phyloP scores from a whole-genome alignment of 2,113 vertebrate genomes.

The Madoqua kirkii region DNA sequence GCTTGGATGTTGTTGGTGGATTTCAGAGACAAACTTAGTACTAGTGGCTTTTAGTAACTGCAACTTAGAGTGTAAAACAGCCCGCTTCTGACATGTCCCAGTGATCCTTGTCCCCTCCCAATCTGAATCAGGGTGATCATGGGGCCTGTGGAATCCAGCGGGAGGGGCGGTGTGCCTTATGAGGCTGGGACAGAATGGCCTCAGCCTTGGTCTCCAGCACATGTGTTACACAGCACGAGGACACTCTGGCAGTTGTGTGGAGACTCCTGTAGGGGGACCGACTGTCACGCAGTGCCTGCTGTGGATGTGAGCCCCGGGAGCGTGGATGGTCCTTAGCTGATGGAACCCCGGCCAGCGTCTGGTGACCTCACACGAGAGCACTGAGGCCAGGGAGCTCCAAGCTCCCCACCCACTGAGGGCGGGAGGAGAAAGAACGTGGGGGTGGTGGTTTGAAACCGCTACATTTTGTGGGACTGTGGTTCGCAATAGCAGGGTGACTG shows the following conservation, averaged over 20 bases:
- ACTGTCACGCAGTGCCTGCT: neutral
- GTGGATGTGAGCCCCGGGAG: neutral
- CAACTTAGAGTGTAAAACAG: neutral
- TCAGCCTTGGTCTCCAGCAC: neutral
- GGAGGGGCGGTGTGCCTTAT: neutral
- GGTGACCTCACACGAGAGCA: neutral
- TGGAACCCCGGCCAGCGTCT: neutral
- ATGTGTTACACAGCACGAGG: accelerated
- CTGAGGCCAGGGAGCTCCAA: neutral
- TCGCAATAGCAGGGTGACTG: neutral
- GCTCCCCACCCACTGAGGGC: neutral
- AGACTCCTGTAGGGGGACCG: neutral
- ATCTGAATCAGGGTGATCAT: neutral
- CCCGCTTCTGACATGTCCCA: neutral
- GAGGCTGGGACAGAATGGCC: neutral
- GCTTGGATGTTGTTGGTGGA: neutral
- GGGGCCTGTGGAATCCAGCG: neutral
- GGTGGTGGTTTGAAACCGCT: neutral
- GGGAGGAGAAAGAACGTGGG: neutral
- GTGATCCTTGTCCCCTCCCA: neutral
- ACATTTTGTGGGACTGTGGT: neutral
- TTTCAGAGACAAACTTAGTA: neutral
- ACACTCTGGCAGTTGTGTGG: neutral
- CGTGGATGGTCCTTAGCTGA: neutral
- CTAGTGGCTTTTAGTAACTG: neutral